Conservation (phyloP, 1,140 invertebrate genomes). For the Steinernema feltiae region DNA sequence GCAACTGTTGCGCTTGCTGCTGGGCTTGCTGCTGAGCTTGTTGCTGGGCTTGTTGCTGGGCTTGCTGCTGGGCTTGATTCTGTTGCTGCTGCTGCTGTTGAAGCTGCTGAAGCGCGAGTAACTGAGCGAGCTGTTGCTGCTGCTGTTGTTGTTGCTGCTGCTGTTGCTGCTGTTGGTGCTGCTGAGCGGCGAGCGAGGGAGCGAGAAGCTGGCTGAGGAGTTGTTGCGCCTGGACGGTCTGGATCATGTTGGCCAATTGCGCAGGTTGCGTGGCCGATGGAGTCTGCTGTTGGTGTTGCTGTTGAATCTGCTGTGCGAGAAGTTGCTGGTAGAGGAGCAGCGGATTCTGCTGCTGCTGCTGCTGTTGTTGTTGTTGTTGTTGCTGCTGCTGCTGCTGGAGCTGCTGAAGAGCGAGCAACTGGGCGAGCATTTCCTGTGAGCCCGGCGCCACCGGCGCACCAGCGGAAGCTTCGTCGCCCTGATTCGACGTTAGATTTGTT, state of each 20-base stretch:
- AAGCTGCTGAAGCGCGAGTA: conserved; percentile 31
- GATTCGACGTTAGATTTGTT: neutral
- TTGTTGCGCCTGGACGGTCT: conserved; percentile 7
- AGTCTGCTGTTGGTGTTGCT: conserved; percentile 21
- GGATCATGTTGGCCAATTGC: neutral
- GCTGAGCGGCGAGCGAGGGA: conserved; percentile 19
- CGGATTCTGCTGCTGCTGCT: conserved; percentile 26
- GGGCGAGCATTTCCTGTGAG: neutral
- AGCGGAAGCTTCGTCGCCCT: neutral
- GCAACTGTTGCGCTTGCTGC: conserved; percentile 20
- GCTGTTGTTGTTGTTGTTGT: neutral
- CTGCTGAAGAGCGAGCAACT: conserved; percentile 7
- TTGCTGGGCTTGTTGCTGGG: conserved; percentile 20
- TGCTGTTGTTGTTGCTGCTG: neutral
- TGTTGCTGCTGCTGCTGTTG: conserved; percentile 34
- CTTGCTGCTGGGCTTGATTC: neutral
- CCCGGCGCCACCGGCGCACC: neutral
- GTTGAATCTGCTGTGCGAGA: conserved; percentile 23
- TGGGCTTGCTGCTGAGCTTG: conserved; percentile 13
- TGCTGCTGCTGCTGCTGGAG: neutral
- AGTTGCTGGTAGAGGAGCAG: conserved; percentile 25
- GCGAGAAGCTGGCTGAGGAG: conserved; percentile 28
- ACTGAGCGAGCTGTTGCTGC: conserved; percentile 17
- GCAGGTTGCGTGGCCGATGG: neutral
- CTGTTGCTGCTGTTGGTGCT: conserved; percentile 25